These are phyloP conservation scores for Catalaphyllia jardinei DNA, from an alignment of 64 coral and sea anemone species.

Conservation along the genomic window DNA sequence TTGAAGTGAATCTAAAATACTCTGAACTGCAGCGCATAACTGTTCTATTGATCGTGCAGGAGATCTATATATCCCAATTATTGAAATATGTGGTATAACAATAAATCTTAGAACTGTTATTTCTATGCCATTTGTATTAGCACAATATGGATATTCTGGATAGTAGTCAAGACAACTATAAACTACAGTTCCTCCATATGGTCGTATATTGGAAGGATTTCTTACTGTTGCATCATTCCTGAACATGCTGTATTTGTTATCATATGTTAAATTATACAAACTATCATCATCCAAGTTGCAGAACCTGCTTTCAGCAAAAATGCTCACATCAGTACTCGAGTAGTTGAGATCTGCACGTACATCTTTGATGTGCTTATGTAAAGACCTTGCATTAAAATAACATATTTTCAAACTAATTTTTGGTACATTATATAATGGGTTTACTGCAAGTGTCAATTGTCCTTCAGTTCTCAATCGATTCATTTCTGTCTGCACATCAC, in stretches of 20 bases:
- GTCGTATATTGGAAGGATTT: conserved; percentile 38
- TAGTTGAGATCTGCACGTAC: conserved; percentile 45
- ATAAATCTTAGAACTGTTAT: conserved; percentile 49
- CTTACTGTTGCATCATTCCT: conserved; percentile 43
- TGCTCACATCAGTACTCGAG: conserved; percentile 40
- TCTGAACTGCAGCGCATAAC: conserved; percentile 15
- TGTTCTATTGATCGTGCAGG: conserved; percentile 25
- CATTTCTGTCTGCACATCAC: conserved; percentile 24
- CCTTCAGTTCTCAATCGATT: conserved; percentile 31
- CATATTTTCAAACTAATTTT: conserved; percentile 51
- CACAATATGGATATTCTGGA: conserved; percentile 47
- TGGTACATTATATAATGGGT: conserved; percentile 42
- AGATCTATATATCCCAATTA: conserved; percentile 30
- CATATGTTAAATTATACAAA: conserved; percentile 41
- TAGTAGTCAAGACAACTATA: conserved; percentile 25
- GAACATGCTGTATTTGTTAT: conserved; percentile 37
- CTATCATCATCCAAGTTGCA: conserved; percentile 9
- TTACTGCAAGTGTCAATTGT: conserved; percentile 39
- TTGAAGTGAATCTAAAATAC: conserved; percentile 33
- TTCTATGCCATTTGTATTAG: conserved; percentile 35
- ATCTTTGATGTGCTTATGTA: conserved; percentile 46
- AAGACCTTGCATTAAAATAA: conserved; percentile 41
- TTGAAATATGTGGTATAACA: conserved; percentile 30
- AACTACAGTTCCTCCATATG: conserved; percentile 31
- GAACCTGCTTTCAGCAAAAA: conserved; percentile 50